phyloP scores from a whole-genome alignment of 2,888 invertebrate genomes.

The Lasioglossum lativentre region DNA sequence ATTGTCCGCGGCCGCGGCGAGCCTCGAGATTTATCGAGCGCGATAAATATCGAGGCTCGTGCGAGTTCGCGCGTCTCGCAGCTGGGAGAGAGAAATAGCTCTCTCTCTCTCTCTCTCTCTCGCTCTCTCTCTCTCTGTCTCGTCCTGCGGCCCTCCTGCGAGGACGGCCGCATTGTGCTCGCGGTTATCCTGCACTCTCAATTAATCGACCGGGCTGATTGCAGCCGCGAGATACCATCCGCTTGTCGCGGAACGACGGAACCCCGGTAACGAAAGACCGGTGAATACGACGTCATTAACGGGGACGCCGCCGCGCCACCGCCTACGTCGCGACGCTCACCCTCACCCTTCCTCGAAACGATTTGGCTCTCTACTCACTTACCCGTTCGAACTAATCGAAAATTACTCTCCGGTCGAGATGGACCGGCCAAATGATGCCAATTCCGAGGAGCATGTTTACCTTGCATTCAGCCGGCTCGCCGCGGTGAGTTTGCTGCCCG shows the following conservation, averaged over 20 bases:
- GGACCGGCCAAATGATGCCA: constrained; percentile 27
- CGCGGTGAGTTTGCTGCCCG: not conserved
- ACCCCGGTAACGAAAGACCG: constrained; percentile 49
- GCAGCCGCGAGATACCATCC: constrained; percentile 67
- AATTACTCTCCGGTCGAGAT: constrained; percentile 17
- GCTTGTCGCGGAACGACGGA: constrained; percentile 40
- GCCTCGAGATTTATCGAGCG: constrained; percentile 61
- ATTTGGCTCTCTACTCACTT: not conserved
- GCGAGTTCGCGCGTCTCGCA: constrained; percentile 28
- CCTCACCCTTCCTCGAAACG: constrained; percentile 27
- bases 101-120: too few relatives aligned
- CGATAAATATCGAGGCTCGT: constrained; percentile 63
- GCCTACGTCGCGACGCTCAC: constrained; percentile 54
- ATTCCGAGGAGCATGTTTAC: constrained; percentile 30
- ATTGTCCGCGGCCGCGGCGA: constrained; percentile 44
- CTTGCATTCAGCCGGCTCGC: not conserved
- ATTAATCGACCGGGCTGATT: constrained; percentile 73
- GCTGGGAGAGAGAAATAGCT: constrained; percentile 7
- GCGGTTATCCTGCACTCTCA: constrained; percentile 67
- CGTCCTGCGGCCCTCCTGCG: constrained; percentile 43
- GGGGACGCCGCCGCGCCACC: constrained; percentile 35
- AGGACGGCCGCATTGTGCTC: constrained; percentile 56
- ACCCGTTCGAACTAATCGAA: constrained; percentile 37
- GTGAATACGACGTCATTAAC: constrained; percentile 63
- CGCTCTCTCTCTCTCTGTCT: not conserved